A percentile compares a stretch with the other conserved stretches of the same genome.
Conservation (phyloP, 2,797 vertebrate species). For the Nannoperca australis region DNA sequence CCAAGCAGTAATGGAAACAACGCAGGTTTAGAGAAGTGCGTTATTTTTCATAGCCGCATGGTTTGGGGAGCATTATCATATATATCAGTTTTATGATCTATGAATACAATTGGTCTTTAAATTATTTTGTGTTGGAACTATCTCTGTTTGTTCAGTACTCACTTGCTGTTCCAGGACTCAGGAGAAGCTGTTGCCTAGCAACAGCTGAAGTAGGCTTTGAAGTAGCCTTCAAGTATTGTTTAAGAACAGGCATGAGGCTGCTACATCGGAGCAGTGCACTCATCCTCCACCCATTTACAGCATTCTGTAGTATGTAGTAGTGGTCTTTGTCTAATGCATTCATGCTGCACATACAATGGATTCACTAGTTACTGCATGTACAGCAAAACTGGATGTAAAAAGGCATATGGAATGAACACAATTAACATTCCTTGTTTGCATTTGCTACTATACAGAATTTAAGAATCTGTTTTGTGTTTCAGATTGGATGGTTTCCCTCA, state of each 20-base stretch:
- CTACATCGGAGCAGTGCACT: slow-evolving; percentile 11
- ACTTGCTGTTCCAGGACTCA: slow-evolving; percentile 25
- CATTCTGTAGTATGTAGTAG: not conserved
- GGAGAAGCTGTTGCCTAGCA: slow-evolving; percentile 60
- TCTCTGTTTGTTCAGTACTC: slow-evolving; percentile 5
- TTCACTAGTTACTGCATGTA: not conserved
- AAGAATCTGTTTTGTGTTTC: slow-evolving; percentile 44
- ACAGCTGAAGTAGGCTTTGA: slow-evolving; percentile 50
- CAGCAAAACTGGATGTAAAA: not conserved
- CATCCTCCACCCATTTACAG: slow-evolving; percentile 8
- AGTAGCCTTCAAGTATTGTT: slow-evolving; percentile 39
- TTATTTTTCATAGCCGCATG: not conserved
- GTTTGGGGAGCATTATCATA: not conserved
- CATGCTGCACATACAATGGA: not conserved
- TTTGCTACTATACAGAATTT: not conserved
- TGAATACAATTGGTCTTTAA: too few relatives aligned
- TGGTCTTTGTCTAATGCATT: not conserved
- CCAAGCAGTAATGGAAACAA: not conserved
- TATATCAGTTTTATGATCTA: too few relatives aligned
- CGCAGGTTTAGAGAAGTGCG: not conserved
- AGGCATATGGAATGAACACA: slow-evolving; percentile 6
- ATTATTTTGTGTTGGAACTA: not conserved
- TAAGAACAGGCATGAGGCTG: slow-evolving; percentile 1
- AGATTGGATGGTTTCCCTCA: slow-evolving; percentile 99
- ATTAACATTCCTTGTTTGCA: slow-evolving; percentile 27